A percentile compares a stretch with the other conserved stretches of the same genome.
These are phyloP conservation scores for Trichogramma pretiosum DNA, from an alignment of 1,140 invertebrate species.

Conservation along the genomic window DNA sequence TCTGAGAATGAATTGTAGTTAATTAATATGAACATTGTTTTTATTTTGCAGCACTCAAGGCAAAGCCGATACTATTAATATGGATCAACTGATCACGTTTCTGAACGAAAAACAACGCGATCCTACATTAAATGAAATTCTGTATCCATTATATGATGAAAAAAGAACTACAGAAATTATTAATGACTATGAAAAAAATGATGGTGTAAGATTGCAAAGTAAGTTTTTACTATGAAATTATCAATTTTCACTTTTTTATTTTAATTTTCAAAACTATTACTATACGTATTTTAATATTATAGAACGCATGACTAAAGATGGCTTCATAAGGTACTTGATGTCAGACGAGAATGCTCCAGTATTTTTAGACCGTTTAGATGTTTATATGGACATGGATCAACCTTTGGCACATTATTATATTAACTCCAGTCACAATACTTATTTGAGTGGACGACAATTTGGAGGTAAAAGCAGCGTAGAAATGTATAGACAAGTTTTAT, in stretches of 20 bases:
- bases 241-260: not conserved
- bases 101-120: slow-evolving; percentile 98
- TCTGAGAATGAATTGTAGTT: slow-evolving; percentile 9
- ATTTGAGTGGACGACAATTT: slow-evolving; percentile 90
- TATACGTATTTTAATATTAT: not conserved
- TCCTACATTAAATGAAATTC: slow-evolving; percentile 96
- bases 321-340: slow-evolving; percentile 94
- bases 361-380: slow-evolving; percentile 91
- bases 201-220: slow-evolving; percentile 71
- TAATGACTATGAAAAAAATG: slow-evolving; percentile 83
- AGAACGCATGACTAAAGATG: slow-evolving; percentile 72
- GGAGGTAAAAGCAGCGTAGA: slow-evolving; percentile 95
- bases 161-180: slow-evolving; percentile 91
- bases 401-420: slow-evolving; percentile 96
- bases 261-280: no score
- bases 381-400: slow-evolving; percentile 99
- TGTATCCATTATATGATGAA: slow-evolving; percentile 95
- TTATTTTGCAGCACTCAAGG: slow-evolving; percentile 68
- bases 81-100: slow-evolving; percentile 87
- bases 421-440: slow-evolving; percentile 98
- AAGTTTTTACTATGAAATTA: slow-evolving; percentile 36
- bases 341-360: slow-evolving; percentile 99
- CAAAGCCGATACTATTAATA: slow-evolving; percentile 76
- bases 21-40: no score
- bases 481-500: slow-evolving; percentile 93